A percentile compares a stretch with the other conserved stretches of the same genome.
These are phyloP conservation scores for Halocynthia aurantium DNA, from an alignment of 23 tunicate species.

Conservation along the genomic window DNA sequence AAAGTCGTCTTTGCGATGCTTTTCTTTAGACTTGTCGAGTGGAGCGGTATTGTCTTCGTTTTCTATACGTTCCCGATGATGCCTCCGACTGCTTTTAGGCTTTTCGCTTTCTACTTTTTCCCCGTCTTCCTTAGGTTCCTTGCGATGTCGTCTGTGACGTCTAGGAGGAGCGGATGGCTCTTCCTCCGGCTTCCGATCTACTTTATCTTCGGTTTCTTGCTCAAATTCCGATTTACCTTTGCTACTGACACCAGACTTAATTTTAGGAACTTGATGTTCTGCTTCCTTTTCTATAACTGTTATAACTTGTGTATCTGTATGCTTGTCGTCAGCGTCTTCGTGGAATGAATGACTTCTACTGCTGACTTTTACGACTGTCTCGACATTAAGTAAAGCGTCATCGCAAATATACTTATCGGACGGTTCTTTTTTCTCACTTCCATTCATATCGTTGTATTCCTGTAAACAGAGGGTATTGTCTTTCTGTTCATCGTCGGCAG, in stretches of 20 bases:
- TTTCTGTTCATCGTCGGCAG: not conserved
- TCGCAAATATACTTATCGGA: not conserved
- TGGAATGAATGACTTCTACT: not conserved
- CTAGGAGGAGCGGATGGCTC: not conserved
- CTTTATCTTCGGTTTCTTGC: not conserved
- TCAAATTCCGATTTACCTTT: not conserved
- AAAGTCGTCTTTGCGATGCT: not conserved
- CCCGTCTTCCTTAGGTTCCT: conserved; percentile 2
- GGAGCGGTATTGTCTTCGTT: no score
- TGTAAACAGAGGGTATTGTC: conserved; percentile 3
- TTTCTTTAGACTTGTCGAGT: not conserved
- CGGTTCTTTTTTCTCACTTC: not conserved
- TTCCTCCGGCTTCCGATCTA: conserved; percentile 6
- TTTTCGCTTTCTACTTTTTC: not conserved
- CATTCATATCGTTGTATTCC: not conserved
- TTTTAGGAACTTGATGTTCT: not conserved
- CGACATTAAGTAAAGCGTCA: not conserved
- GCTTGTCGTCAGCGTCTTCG: not conserved
- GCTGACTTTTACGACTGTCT: not conserved
- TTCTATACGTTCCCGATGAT: not conserved
- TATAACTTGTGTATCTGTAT: not conserved
- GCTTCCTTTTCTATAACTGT: not conserved
- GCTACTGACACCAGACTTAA: not conserved
- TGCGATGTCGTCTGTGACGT: not conserved
- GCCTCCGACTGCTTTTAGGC: not conserved